Percentiles rank a stretch among this genome's conserved stretches.
Conservation (phyloP, 2,113 vertebrate genomes). For the Tupaia chinensis region DNA sequence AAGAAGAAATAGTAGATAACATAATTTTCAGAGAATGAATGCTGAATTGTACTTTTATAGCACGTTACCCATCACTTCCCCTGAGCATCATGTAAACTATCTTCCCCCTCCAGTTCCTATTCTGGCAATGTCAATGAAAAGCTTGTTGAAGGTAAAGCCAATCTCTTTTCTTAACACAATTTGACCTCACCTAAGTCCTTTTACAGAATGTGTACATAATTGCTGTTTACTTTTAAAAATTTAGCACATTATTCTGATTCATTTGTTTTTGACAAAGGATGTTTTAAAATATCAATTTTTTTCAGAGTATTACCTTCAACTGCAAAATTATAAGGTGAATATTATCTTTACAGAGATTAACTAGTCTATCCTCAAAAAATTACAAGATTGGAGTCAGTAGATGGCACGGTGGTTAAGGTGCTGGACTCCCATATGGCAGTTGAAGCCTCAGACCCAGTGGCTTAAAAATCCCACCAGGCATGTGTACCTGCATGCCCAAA, state of each 20-base stretch:
- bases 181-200: slow-evolving; percentile 28
- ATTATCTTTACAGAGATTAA: slow-evolving; percentile 7
- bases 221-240: neutral
- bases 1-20: neutral
- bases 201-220: neutral
- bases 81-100: neutral
- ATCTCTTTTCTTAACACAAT: slow-evolving; percentile 20
- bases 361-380: neutral
- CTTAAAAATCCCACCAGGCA: no score
- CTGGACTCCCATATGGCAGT: no score
- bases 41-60: neutral
- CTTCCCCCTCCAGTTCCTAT: neutral
- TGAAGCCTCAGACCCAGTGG: no score
- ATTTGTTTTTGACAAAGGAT: neutral
- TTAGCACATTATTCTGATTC: slow-evolving; percentile 18
- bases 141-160: neutral
- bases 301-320: neutral
- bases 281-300: slow-evolving; percentile 14
- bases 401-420: no score
- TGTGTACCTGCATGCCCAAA: no score
- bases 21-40: slow-evolving; percentile 32
- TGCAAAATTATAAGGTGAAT: slow-evolving; percentile 10
- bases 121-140: neutral
- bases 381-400: neutral
- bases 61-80: neutral